A percentile compares a stretch with the other conserved stretches of the same genome.
Evolutionary conservation across 1,140 invertebrate genomes (phyloP).

Genomic region (Plectrocnemia conspersa): DNA sequence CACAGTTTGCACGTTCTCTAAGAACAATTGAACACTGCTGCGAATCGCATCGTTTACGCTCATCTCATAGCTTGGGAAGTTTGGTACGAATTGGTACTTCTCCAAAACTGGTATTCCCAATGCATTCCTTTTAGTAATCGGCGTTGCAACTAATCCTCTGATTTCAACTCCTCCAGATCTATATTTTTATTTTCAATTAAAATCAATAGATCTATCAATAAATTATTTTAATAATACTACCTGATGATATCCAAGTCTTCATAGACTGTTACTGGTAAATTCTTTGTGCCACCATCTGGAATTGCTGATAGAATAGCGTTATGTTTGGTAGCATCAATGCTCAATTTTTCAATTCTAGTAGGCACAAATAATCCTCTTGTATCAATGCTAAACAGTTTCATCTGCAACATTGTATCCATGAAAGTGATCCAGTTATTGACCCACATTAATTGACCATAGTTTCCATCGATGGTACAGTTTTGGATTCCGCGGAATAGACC

Average conservation of each 20-base stretch:
- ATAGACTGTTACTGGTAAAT: conserved; percentile 45
- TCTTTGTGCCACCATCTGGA: conserved; percentile 46
- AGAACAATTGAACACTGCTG: conserved; percentile 62
- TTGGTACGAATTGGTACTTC: conserved; percentile 71
- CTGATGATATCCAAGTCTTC: conserved; percentile 46
- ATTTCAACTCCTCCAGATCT: conserved; percentile 79
- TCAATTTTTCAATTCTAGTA: conserved; percentile 73
- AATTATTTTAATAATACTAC: no score
- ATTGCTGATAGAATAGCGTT: conserved; percentile 52
- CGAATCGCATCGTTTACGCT: conserved; percentile 53
- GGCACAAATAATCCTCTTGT: conserved; percentile 75
- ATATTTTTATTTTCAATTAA: conserved; percentile 6
- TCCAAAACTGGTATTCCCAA: conserved; percentile 65
- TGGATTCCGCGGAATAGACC: conserved; percentile 67
- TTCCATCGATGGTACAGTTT: conserved; percentile 48
- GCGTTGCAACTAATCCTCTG: conserved; percentile 72
- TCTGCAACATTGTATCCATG: conserved; percentile 89
- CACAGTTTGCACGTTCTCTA: conserved; percentile 68
- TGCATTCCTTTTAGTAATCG: conserved; percentile 65
- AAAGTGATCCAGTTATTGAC: conserved; percentile 85
- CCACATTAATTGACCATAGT: conserved; percentile 50
- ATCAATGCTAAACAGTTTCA: conserved; percentile 73
- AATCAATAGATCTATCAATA: conserved; percentile 6
- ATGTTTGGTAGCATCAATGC: conserved; percentile 71
- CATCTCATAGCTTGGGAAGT: conserved; percentile 48